Evolutionary conservation across 2,113 vertebrate species (phyloP).

Genomic region (Apodemus speciosus): DNA sequence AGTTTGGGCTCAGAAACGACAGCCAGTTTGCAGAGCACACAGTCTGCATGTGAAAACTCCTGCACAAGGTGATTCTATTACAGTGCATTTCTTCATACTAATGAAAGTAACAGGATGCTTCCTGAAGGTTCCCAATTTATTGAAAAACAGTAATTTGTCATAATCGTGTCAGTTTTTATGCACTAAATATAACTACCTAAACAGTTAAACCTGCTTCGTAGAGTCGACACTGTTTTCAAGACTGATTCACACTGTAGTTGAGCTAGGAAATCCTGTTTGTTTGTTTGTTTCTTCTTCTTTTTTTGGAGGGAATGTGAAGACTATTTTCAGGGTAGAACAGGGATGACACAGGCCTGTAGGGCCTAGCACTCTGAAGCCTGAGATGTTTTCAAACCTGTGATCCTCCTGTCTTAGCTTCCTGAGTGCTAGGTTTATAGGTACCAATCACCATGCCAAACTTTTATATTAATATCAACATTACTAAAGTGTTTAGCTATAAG

Average conservation of each 20-base stretch:
- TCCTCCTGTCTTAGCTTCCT: not conserved
- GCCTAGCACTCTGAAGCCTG: not conserved
- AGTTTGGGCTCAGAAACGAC: not conserved
- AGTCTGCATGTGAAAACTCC: slow-evolving; percentile 37
- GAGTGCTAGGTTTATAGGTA: not conserved
- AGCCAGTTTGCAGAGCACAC: slow-evolving; percentile 23
- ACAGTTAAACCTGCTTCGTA: not conserved
- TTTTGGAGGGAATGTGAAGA: not conserved
- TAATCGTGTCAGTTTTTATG: not conserved
- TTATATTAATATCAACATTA: not conserved
- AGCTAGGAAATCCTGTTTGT: not conserved
- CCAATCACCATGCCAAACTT: not conserved
- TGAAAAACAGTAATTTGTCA: not conserved
- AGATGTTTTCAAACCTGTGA: not conserved
- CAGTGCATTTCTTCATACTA: not conserved
- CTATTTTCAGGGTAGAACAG: not conserved
- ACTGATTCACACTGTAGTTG: not conserved
- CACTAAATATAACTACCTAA: slow-evolving; percentile 24
- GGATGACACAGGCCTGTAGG: no score
- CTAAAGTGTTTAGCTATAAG: not conserved
- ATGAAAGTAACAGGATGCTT: slow-evolving; percentile 36
- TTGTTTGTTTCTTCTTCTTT: not conserved
- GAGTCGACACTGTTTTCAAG: not conserved
- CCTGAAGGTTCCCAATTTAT: not conserved
- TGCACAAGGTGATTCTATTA: not conserved